Evolutionary conservation across 2,113 vertebrate genomes (phyloP), one percentile per base, ranked within the genome.

Genomic region (Saccopteryx bilineata): DNA sequence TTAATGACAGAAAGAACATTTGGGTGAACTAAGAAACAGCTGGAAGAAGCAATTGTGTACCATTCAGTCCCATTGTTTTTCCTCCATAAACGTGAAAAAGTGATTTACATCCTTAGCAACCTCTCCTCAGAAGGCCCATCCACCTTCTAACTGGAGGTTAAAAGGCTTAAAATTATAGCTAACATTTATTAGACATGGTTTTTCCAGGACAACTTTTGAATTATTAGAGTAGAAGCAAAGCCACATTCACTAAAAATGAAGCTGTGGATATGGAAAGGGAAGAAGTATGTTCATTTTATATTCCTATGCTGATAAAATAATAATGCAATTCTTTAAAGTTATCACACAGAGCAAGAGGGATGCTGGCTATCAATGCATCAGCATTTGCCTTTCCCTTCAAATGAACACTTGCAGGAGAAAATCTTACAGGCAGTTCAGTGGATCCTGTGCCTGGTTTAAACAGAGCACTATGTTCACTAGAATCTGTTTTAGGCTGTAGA

Each of bases 401-500:
- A 79, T 75, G 71, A 69, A 87, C 81, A 80, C 86, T 91, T 79
- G 13, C 21, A 95, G 83, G 63, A 94, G 33, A 86, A 95, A 83
- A 88, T 78, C 90, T 81, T 82, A 84, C 19, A 86, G 79, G 72
- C 65, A 66, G 82, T 93, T 92, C 78, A 82, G 1, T 80, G 86
- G 52, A 83, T 69, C 54, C 60, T 23, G 28, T 0, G 12, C 39
- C 63, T 91, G 78, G 88, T 86, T 96, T 92, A 95, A 96, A 92
- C 81, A 95, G n/a, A 75, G 86, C 7, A 7, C 88, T 93, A 23
- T 52, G 69, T 71, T 96, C 69, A 58, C 85, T 96, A 82, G 76
- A 17, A 92, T 97, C 96, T 94, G 97, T 97, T 93, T 91, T 89
- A 96, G 96, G 83, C 50, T 94, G 80, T 56, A 85, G 95, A 86